phyloP scores from a whole-genome alignment of 1,140 invertebrate species.

The Sycobia sp. region DNA sequence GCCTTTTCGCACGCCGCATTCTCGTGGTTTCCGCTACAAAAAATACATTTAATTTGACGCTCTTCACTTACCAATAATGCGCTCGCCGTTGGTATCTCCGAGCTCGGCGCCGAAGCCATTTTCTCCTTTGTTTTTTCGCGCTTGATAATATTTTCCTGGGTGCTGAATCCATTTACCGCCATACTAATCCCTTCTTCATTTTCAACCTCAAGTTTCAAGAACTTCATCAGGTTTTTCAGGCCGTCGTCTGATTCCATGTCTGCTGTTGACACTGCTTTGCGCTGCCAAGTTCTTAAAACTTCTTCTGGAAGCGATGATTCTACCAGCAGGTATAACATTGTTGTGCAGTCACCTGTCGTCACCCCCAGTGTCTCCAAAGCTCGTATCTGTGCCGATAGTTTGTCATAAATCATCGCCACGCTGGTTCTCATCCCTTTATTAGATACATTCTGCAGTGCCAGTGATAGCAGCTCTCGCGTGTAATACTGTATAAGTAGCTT shows the following conservation, averaged over 20 bases:
- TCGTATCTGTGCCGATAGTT: too few species aligned
- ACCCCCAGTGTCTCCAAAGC: too few species aligned
- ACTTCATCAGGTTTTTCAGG: constrained; percentile 39
- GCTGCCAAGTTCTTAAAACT: too few species aligned
- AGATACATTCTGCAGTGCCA: not conserved
- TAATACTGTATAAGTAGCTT: not conserved
- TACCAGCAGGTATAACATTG: constrained; percentile 50
- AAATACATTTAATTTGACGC: constrained; percentile 25
- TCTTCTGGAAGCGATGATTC: too few species aligned
- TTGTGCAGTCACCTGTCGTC: too few species aligned
- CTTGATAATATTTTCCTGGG: too few species aligned
- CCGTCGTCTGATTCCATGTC: not conserved
- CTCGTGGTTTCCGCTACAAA: constrained; percentile 31
- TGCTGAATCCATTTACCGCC: constrained; percentile 34
- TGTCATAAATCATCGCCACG: too few species aligned
- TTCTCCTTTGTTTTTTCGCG: not conserved
- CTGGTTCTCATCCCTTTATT: too few species aligned
- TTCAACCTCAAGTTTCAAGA: constrained; percentile 41
- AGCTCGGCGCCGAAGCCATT: too few species aligned
- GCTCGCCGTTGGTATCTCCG: constrained; percentile 10
- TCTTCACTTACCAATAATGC: not conserved
- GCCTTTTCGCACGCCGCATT: constrained; percentile 28
- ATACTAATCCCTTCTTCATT: constrained; percentile 41
- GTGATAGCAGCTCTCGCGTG: not conserved
- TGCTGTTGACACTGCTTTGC: too few species aligned